phyloP scores from a whole-genome alignment of 2,797 vertebrate species.

The Pseudochaenichthys georgianus region DNA sequence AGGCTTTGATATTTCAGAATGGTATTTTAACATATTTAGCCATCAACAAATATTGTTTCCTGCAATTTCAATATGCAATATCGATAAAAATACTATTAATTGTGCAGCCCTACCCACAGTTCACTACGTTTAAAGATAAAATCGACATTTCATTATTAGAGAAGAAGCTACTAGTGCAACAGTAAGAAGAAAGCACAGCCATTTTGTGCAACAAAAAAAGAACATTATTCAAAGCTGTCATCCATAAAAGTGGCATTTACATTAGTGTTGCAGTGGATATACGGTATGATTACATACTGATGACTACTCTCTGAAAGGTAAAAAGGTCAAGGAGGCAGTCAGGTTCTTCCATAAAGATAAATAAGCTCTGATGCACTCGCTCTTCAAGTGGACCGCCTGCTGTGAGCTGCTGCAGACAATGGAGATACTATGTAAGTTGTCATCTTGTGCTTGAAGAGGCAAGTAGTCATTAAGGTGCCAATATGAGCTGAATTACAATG shows the following conservation, averaged over 20 bases:
- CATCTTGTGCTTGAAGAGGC: conserved; percentile 40
- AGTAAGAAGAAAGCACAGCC: conserved; percentile 19
- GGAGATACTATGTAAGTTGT: conserved; percentile 46
- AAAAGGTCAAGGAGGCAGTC: conserved; percentile 67
- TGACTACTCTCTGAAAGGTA: conserved; percentile 40
- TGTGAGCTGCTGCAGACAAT: conserved; percentile 24
- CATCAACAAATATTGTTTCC: no score
- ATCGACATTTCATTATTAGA: conserved; percentile 10
- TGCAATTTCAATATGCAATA: no score
- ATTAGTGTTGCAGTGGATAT: conserved; percentile 36
- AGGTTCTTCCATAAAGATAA: conserved; percentile 52
- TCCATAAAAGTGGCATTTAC: conserved; percentile 43
- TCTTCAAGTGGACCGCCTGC: conserved; percentile 48
- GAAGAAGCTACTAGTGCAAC: conserved; percentile 25
- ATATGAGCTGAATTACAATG: conserved; percentile 60
- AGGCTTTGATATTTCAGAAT: no score
- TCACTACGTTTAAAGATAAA: conserved; percentile 17
- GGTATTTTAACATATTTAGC: no score
- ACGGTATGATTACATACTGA: conserved; percentile 49
- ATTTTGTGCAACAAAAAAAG: conserved; percentile 44
- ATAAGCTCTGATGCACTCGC: conserved; percentile 35
- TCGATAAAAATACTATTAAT: no score
- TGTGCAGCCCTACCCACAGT: neutral
- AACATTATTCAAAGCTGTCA: conserved; percentile 51
- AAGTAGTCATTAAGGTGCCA: conserved; percentile 60